Percentiles rank a stretch among this genome's conserved stretches.
Evolutionary conservation across 1,140 invertebrate species (phyloP).

Genomic region (Psilanteris sp.): DNA sequence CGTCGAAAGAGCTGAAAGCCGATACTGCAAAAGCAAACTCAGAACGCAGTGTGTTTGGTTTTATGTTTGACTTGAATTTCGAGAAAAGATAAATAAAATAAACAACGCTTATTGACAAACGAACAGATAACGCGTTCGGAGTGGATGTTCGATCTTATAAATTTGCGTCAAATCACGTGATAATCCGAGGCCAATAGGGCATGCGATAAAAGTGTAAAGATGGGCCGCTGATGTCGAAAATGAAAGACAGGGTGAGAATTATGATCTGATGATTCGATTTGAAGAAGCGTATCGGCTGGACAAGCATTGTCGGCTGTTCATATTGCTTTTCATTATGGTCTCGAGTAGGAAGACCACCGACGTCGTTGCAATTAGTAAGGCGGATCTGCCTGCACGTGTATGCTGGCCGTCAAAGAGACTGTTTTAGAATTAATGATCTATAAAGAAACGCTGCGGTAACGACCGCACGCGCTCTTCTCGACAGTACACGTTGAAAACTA

Average conservation of each 20-base stretch:
- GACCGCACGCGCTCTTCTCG: constrained; percentile 59
- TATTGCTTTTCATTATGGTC: constrained; percentile 67
- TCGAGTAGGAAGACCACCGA: constrained; percentile 59
- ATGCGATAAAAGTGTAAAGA: constrained; percentile 3
- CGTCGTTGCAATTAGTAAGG: constrained; percentile 68
- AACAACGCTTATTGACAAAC: constrained; percentile 1
- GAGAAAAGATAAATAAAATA: constrained; percentile 6
- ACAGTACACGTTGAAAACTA: constrained; percentile 64
- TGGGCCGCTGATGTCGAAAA: constrained; percentile 23
- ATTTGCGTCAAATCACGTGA: constrained; percentile 34
- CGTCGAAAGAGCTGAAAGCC: no score
- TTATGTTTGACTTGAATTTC: background rate
- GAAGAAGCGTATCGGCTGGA: constrained; percentile 57
- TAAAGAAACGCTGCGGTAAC: constrained; percentile 66
- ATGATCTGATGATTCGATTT: constrained; percentile 64
- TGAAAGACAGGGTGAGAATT: constrained; percentile 63
- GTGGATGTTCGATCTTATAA: constrained; percentile 30
- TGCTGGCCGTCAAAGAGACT: constrained; percentile 64
- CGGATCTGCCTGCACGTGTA: constrained; percentile 65
- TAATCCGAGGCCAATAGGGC: constrained; percentile 14
- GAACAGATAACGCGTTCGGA: background rate
- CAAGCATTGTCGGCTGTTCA: constrained; percentile 63
- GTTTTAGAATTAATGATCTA: constrained; percentile 69
- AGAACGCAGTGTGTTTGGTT: no score
- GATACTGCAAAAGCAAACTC: no score